A percentile compares a stretch with the other conserved stretches of the same genome.
phyloP scores from a whole-genome alignment of 2,888 invertebrate genomes.

The Plemyria rubiginata region DNA sequence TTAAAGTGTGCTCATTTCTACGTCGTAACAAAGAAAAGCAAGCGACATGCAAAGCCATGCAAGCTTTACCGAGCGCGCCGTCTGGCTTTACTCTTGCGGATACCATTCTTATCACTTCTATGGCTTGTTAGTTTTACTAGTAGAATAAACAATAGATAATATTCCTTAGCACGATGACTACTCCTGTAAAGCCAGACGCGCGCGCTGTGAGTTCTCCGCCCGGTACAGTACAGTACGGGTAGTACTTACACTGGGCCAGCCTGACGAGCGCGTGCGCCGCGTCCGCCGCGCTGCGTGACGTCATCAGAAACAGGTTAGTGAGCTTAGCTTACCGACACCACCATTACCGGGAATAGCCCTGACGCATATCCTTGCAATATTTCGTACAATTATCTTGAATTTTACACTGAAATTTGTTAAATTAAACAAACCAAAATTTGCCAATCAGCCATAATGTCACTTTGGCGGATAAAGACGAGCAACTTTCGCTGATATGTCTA shows the following conservation, averaged over 20 bases:
- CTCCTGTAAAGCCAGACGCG: not conserved
- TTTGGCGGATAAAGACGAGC: too few species aligned
- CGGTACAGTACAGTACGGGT: too few species aligned
- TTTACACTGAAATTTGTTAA: too few species aligned
- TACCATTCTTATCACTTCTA: not conserved
- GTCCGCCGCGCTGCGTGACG: constrained; percentile 77
- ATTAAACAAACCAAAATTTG: too few species aligned
- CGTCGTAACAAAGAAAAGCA: constrained; percentile 41
- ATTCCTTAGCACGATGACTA: too few species aligned
- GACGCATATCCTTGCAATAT: constrained; percentile 17
- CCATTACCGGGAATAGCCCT: constrained; percentile 6
- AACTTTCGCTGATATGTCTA: too few species aligned
- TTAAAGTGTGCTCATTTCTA: constrained; percentile 17
- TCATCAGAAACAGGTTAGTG: constrained; percentile 63
- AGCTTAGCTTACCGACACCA: constrained; percentile 45
- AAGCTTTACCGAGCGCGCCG: constrained; percentile 34
- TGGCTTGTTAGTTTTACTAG: too few species aligned
- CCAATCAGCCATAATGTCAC: too few species aligned
- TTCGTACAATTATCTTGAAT: not conserved
- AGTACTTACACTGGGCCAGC: constrained; percentile 95
- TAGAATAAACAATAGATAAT: too few species aligned
- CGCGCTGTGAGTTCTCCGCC: constrained; percentile 11
- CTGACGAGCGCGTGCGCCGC: constrained; percentile 95
- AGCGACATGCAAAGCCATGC: constrained; percentile 55
- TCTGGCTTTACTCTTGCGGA: constrained; percentile 5